A percentile compares a stretch with the other conserved stretches of the same genome.
These are phyloP conservation scores for Aphrophora alni DNA, from an alignment of 2,888 invertebrate genomes.

Conservation along the genomic window DNA sequence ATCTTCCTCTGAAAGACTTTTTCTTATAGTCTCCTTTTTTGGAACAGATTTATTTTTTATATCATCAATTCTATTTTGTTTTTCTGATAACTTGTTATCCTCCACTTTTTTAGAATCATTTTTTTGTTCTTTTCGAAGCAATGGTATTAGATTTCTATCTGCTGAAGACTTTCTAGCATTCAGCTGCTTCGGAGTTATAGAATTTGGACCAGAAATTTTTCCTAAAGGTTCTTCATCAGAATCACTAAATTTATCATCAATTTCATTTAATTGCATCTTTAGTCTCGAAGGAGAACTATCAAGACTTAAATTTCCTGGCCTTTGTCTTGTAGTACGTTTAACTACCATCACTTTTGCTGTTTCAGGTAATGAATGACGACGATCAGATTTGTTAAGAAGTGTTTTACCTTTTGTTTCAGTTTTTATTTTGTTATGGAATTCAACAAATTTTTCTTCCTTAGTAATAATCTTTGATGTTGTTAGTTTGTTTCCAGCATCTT, in stretches of 20 bases:
- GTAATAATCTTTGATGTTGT: not conserved
- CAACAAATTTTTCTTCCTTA: slow-evolving; percentile 21
- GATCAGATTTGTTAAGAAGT: not conserved
- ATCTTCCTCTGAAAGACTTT: slow-evolving; percentile 25
- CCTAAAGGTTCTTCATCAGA: slow-evolving; percentile 39
- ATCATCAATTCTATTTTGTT: slow-evolving; percentile 28
- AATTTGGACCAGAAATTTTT: not conserved
- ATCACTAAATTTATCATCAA: slow-evolving; percentile 30
- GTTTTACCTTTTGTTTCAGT: slow-evolving; percentile 33
- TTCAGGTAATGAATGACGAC: not conserved
- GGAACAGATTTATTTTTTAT: slow-evolving; percentile 33
- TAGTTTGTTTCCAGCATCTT: slow-evolving; percentile 10
- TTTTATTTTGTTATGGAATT: slow-evolving; percentile 7
- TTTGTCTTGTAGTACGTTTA: slow-evolving; percentile 3
- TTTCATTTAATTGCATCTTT: not conserved
- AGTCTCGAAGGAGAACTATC: not conserved
- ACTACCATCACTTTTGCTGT: not conserved
- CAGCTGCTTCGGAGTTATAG: not conserved
- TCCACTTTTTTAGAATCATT: not conserved
- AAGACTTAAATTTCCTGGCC: slow-evolving; percentile 10
- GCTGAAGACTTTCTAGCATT: not conserved
- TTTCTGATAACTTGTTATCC: not conserved
- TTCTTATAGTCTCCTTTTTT: slow-evolving; percentile 31
- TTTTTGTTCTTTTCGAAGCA: not conserved
- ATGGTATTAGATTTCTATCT: not conserved